A percentile compares a stretch with the other conserved stretches of the same genome.
Conservation (phyloP, 2,888 invertebrate genomes). For the Cabera pusaria region DNA sequence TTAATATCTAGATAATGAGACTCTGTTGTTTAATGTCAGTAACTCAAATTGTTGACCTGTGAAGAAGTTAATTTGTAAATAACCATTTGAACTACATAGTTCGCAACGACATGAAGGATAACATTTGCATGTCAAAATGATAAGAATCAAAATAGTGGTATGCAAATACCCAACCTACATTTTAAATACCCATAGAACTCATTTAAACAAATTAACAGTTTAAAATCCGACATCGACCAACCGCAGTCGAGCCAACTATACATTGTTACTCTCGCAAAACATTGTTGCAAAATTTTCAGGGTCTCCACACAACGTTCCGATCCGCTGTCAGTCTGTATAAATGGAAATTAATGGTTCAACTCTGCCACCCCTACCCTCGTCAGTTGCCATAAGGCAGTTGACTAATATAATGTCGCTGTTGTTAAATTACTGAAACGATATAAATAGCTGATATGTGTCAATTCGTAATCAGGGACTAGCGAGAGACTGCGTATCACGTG, state of each 20-base stretch:
- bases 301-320: constrained; percentile 34
- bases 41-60: too few relatives aligned
- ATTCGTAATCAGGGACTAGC: constrained; percentile 21
- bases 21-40: too few relatives aligned
- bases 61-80: too few relatives aligned
- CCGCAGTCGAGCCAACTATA: constrained; percentile 1
- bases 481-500: too few relatives aligned
- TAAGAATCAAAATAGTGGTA: too few relatives aligned
- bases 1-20: too few relatives aligned
- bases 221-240: constrained; percentile 19
- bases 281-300: constrained; percentile 39
- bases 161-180: too few relatives aligned
- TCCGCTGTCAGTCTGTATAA: constrained; percentile 60
- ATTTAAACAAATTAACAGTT: too few relatives aligned
- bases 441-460: constrained; percentile 26
- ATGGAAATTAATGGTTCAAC: constrained; percentile 63
- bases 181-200: too few relatives aligned
- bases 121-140: too few relatives aligned
- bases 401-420: constrained; percentile 41
- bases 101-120: too few relatives aligned
- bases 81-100: too few relatives aligned
- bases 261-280: constrained; percentile 29
- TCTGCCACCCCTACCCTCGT: constrained; percentile 40
- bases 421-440: constrained; percentile 36
- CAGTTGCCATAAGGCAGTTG: constrained; percentile 34